Base-by-base conservation (phyloP, 2,797 vertebrate genomes). In the Ptychobarbus kaznakovi region DNA sequence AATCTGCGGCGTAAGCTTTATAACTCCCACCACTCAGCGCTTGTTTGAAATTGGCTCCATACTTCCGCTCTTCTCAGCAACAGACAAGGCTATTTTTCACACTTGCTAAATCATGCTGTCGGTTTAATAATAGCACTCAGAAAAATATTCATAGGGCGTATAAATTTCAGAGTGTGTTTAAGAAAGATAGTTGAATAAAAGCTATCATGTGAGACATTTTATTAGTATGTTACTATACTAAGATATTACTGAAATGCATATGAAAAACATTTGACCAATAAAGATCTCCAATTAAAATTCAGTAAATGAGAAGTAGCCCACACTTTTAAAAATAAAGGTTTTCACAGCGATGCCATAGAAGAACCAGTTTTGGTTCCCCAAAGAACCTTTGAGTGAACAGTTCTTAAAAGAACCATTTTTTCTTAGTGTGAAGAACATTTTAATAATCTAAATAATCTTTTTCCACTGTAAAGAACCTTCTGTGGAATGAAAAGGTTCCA, bases 121-220 rank as follows among this genome's bases (percentile, higher is more conserved):
- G 35, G 42, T 80, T 73, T 77, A 89, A 87, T 85, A 83, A 86
- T 83, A 83, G 69, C 66, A 74, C 65, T 66, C 76, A 66, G 80
- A 32, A 81, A 83, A 72, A 49, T 75, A 81, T 78, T 81, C 38
- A 75, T 25, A 40, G 56, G 12, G 51, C 3, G 3, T 51, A 53
- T 66, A 25, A 0, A 40, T 76, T 83, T 76, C 44, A 75, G 32
- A 83, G 15, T 20, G 40, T 22, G 61, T 68, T 83, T 76, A 65
- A 20, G 58, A 38, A 46, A 51, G 42, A 66, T 25, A 78, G 12
- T 42, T 42, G 18, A 18, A 73, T 63, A 63, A 75, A 83, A 82
- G 13, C 13, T 35, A 32, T 18, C 4, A 9, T n/a, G 8, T 4
- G 28, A 44, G 40, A 22, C 40, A 32, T 61, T 61, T 15, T 78